Evolutionary conservation across 1,140 invertebrate species (phyloP), one percentile per base, ranked within the genome.

Genomic region (Kradibia gibbosae): DNA sequence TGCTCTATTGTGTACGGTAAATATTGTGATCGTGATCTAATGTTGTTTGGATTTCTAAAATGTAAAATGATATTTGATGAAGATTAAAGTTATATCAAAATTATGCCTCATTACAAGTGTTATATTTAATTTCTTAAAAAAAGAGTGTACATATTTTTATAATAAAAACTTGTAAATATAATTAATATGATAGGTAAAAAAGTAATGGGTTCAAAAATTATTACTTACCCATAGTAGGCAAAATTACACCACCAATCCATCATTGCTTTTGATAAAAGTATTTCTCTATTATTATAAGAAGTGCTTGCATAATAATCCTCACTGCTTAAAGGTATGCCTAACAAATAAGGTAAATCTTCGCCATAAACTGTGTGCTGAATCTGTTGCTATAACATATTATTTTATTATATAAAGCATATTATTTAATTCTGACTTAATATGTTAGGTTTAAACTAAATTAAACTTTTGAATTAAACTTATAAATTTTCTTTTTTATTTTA

Each of bases 191-290:
- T n/a, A n/a, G n/a, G n/a, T 45, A 45, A 45, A 45, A 45, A 45
- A 8, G 42, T 13, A 8, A 8, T 13, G 42, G 13, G 13, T 45
- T 45, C 22, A 22, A 10, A 57, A 57, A 57, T 57, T 70, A n/a
- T 25, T 8, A 25, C 39, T 71, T 15, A 71, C 70, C 70, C 70
- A 71, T 48, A 95, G 90, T 96, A 95, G 3, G 95, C 96, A 88
- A 98, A 98, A 89, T 97, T 98, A 48, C 95, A 95, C 95, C 96
- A 97, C 89, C 96, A 95, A 82, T 94, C 93, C 95, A 98, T 97
- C 80, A 97, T 93, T 25, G 95, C 93, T 91, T 96, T 95, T 53
- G 96, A 96, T 77, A 98, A 93, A 20, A 95, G 91, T 85, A 93
- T 94, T 90, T 98, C 97, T 62, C 94, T 92, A 74, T 92, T 92